Conservation (phyloP, 2,797 vertebrate species). For the Podargus strigoides region DNA sequence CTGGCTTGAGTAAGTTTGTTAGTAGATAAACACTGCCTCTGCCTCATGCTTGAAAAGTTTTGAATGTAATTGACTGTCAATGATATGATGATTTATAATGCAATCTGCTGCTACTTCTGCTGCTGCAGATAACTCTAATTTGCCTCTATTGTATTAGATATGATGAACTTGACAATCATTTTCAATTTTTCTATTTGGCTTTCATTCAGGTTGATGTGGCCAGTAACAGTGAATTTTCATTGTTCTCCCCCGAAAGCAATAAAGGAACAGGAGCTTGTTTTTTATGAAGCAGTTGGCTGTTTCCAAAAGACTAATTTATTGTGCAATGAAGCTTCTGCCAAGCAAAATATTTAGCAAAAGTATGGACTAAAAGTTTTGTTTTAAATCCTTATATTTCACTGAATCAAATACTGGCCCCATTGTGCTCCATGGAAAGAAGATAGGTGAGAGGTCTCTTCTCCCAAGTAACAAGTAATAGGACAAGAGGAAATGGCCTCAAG, state of each 20-base stretch:
- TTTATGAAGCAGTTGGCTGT: constrained; percentile 20
- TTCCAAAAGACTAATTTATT: constrained; percentile 35
- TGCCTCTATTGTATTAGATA: constrained; percentile 73
- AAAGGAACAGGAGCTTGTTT: constrained; percentile 25
- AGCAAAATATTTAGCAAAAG: constrained; percentile 21
- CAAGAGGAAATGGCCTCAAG: no score
- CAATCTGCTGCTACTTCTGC: constrained; percentile 74
- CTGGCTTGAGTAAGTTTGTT: constrained; percentile 66
- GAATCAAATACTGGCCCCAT: background rate
- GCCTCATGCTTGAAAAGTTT: constrained; percentile 75
- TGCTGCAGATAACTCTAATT: constrained; percentile 75
- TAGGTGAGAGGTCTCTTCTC: background rate
- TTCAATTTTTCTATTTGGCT: constrained; percentile 69
- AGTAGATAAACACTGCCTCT: constrained; percentile 65
- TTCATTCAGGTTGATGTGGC: constrained; percentile 64
- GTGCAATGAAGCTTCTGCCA: constrained; percentile 28
- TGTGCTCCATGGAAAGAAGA: background rate
- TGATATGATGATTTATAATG: constrained; percentile 80
- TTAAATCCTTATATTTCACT: background rate
- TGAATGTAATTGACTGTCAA: constrained; percentile 79
- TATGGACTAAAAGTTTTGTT: background rate
- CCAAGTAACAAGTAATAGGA: no score
- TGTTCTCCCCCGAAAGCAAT: constrained; percentile 45
- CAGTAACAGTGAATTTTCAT: constrained; percentile 60
- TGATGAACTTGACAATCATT: constrained; percentile 71